Base-by-base conservation (phyloP, 2,797 vertebrate genomes). In the Artibeus lituratus region DNA sequence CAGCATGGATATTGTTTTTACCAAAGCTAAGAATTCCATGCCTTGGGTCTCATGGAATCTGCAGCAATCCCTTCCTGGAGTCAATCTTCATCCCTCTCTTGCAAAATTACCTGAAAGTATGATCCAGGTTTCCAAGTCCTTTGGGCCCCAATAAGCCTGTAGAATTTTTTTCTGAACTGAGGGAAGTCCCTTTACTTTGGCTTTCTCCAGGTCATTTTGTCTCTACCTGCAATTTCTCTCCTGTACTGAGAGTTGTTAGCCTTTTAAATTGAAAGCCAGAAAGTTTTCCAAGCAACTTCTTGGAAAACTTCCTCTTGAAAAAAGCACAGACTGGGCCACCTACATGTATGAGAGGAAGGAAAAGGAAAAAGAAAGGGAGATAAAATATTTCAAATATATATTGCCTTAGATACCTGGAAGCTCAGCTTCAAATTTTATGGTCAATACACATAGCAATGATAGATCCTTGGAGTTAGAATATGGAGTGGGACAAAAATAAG, bases 231-330 rank as follows among this genome's bases (percentile, higher is more conserved):
- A 24, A 47, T 37, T 11, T 82, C 78, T 91, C 12, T 62, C 37
- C 53, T 55, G 55, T 42, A 44, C 67, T 70, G 65, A 91, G 62
- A n/a, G 35, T 88, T 80, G n/a, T 88, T 80, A 87, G 69, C 24
- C n/a, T 72, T 91, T 90, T n/a, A 22, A 86, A 92, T 49, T 76
- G 62, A 85, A 69, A 89, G 65, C 18, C 69, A 89, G 84, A 74
- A 62, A 26, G 5, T 82, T 96, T 95, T 74, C 88, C 35, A 32
- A 16, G 7, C 7, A 81, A 86, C 42, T 87, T 92, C 39, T n/a
- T n/a, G n/a, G n/a, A n/a, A 67, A 1, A 69, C 35, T 89, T 59
- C 73, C 42, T 35, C 80, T 59, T 81, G 84, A 72, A 86, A 59
- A 90, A 90, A 86, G 35, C 35, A 70, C 59, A 70, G 42, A 47